A percentile compares a stretch with the other conserved stretches of the same genome.
Conservation (phyloP, 2,797 vertebrate genomes). For the Sebastes kiyomatsui region DNA sequence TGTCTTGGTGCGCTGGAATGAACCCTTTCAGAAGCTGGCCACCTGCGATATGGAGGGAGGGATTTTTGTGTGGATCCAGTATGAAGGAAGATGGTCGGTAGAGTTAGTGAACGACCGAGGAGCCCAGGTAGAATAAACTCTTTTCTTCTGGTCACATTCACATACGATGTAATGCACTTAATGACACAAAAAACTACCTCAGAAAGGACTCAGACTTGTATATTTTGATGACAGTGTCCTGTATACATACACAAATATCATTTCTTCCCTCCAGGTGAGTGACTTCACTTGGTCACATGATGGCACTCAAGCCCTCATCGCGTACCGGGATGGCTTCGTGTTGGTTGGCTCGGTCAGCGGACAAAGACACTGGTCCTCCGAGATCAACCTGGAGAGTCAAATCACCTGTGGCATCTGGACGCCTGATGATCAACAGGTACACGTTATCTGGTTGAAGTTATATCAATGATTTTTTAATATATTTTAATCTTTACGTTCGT, state of each 20-base stretch:
- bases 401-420: constrained; percentile 99
- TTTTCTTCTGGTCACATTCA: background rate
- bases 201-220: background rate
- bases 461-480: background rate
- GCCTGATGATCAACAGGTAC: constrained; percentile 98
- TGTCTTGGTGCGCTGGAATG: constrained; percentile 98
- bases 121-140: constrained; percentile 88
- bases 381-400: constrained; percentile 99
- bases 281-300: constrained; percentile 99
- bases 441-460: background rate
- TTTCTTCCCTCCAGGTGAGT: constrained; percentile 86
- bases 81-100: constrained; percentile 98
- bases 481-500: background rate
- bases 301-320: constrained; percentile 97
- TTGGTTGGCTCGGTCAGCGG: constrained; percentile 97
- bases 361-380: constrained; percentile 98
- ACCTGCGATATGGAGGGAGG: constrained; percentile 98
- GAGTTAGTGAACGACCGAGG: constrained; percentile 98
- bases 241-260: too few species aligned
- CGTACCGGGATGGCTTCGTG: constrained; percentile 97
- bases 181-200: background rate
- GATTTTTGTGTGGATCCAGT: constrained; percentile 99
- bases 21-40: constrained; percentile 98
- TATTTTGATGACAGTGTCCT: too few species aligned
- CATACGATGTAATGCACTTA: background rate